A percentile compares a stretch with the other conserved stretches of the same genome.
Conservation (phyloP, 2,888 invertebrate genomes). For the Cynaeus angustus region DNA sequence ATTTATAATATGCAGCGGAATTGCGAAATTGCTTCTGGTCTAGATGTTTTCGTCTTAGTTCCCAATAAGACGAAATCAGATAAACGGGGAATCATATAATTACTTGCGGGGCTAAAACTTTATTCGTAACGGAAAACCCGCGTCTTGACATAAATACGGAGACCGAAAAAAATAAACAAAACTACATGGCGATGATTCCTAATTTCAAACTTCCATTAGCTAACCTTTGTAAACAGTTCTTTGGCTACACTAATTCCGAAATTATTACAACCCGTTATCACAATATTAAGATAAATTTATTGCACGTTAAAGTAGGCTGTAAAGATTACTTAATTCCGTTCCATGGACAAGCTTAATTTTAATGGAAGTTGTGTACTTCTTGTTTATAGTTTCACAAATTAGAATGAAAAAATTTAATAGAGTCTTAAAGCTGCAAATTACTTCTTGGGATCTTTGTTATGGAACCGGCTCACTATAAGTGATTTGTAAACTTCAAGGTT, state of each 20-base stretch:
- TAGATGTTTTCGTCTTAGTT: not conserved
- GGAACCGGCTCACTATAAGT: no score
- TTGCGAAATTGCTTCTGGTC: conserved; percentile 2
- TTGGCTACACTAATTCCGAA: conserved; percentile 16
- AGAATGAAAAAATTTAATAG: conserved; percentile 4
- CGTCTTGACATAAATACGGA: not conserved
- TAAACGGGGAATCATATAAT: not conserved
- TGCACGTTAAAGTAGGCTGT: conserved; percentile 12
- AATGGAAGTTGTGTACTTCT: conserved; percentile 9
- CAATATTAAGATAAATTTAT: conserved; percentile 28
- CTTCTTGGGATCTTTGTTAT: conserved; percentile 2
- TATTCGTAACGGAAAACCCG: not conserved
- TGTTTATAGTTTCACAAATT: conserved; percentile 25
- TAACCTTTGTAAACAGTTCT: conserved; percentile 11
- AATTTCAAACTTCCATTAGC: conserved; percentile 14
- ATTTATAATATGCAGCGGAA: conserved; percentile 27
- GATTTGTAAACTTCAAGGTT: no score
- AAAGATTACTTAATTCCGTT: conserved; percentile 21
- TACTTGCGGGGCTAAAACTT: conserved; percentile 1
- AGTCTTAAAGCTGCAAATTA: no score
- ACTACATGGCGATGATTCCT: not conserved
- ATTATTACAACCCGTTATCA: conserved; percentile 17
- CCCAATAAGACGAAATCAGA: conserved; percentile 4
- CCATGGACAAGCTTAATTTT: conserved; percentile 17
- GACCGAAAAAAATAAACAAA: not conserved